Evolutionary conservation across 2,797 vertebrate genomes (phyloP).

Genomic region (Rhynchonycteris naso): DNA sequence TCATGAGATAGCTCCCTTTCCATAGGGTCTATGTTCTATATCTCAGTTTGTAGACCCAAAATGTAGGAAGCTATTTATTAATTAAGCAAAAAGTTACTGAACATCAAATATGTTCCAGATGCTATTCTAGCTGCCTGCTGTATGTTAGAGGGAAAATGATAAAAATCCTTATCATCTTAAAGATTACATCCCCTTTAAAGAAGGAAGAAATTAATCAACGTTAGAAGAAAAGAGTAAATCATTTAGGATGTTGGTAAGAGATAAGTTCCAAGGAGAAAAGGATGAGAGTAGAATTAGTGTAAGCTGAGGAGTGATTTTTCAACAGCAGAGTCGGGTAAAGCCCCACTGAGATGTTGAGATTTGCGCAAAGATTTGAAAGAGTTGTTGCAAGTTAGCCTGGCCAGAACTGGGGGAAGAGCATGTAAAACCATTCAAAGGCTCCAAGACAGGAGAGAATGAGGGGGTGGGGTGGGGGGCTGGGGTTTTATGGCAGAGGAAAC

Average conservation of each 20-base stretch:
- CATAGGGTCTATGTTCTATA: not conserved
- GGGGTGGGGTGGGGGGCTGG: not conserved
- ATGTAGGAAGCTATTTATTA: constrained; percentile 22
- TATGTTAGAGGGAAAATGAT: not conserved
- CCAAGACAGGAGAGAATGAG: not conserved
- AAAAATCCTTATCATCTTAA: not conserved
- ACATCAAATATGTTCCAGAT: not conserved
- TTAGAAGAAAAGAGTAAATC: not conserved
- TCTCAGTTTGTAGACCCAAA: not conserved
- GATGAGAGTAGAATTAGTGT: not conserved
- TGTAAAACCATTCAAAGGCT: not conserved
- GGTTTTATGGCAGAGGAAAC: not conserved
- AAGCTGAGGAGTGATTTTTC: not conserved
- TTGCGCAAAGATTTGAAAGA: not conserved
- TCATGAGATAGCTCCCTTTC: not conserved
- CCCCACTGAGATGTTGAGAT: not conserved
- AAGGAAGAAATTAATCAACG: not conserved
- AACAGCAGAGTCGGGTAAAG: not conserved
- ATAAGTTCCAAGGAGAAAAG: not conserved
- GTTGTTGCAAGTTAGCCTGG: not conserved
- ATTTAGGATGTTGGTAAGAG: not conserved
- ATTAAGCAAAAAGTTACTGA: not conserved
- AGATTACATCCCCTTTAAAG: not conserved
- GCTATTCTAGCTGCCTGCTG: not conserved
- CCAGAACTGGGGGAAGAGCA: not conserved